A percentile compares a stretch with the other conserved stretches of the same genome.
These are phyloP conservation scores for Pteruthius melanotis DNA, from an alignment of 2,113 vertebrate genomes.

Conservation along the genomic window DNA sequence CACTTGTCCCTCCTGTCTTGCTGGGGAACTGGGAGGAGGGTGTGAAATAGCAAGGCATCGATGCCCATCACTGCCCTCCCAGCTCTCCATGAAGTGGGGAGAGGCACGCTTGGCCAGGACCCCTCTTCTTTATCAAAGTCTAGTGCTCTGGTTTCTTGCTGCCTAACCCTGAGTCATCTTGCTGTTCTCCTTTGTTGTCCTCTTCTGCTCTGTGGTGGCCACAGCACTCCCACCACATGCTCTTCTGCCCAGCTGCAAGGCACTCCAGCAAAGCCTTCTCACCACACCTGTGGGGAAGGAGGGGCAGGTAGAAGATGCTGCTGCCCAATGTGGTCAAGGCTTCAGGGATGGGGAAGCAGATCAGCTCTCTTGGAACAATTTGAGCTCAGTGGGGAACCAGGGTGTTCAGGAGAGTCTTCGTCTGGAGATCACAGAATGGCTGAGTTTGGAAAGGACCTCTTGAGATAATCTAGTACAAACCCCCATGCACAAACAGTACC, in stretches of 20 bases:
- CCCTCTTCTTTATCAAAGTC: fast-evolving
- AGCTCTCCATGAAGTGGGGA: background rate
- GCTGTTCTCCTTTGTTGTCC: background rate
- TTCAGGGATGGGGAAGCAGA: background rate
- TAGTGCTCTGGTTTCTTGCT: background rate
- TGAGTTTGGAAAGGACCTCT: background rate
- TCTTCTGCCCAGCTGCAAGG: background rate
- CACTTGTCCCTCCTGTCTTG: background rate
- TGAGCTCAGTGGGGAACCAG: background rate
- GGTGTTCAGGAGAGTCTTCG: background rate
- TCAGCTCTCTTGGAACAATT: background rate
- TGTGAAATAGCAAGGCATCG: background rate
- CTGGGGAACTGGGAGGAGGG: background rate
- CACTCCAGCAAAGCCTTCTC: background rate
- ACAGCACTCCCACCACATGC: background rate
- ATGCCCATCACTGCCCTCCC: background rate
- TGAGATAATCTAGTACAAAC: background rate
- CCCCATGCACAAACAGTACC: background rate
- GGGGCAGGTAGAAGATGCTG: background rate
- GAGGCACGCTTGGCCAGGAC: background rate
- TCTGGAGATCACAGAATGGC: background rate
- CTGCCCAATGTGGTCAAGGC: background rate
- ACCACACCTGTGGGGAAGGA: background rate
- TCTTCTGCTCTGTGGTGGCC: background rate
- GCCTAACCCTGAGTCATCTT: background rate